Percentiles rank a stretch among this genome's conserved stretches.
Conservation (phyloP, 2,888 invertebrate species). For the Melieria picta region DNA sequence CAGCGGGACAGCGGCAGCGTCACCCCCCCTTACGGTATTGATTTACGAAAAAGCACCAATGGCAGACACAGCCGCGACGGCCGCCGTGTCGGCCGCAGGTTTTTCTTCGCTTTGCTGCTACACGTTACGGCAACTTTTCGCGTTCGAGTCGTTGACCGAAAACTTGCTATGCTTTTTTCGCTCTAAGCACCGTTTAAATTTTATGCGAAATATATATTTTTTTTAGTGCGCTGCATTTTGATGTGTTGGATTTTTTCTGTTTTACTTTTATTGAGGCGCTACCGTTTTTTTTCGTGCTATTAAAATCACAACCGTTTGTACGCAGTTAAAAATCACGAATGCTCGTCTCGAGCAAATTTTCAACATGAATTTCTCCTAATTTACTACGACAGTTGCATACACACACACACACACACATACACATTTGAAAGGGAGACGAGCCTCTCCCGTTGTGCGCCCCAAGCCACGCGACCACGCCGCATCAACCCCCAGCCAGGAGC, state of each 20-base stretch:
- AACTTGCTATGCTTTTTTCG: too few relatives aligned
- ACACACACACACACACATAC: too few relatives aligned
- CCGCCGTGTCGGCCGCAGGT: too few relatives aligned
- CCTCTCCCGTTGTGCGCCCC: too few relatives aligned
- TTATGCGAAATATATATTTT: background rate
- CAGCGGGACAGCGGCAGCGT: background rate
- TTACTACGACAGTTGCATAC: conserved; percentile 4
- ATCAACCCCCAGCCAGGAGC: too few relatives aligned
- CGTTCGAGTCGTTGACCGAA: too few relatives aligned
- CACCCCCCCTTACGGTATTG: conserved; percentile 44
- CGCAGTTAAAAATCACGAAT: conserved; percentile 59
- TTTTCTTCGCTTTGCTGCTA: too few relatives aligned
- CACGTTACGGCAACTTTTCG: too few relatives aligned
- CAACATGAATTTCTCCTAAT: conserved; percentile 36
- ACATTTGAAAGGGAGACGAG: too few relatives aligned
- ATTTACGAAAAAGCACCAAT: conserved; percentile 32
- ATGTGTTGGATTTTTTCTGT: background rate
- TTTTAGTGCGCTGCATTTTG: background rate
- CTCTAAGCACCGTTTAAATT: too few relatives aligned
- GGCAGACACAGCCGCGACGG: too few relatives aligned
- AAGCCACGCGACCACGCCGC: too few relatives aligned
- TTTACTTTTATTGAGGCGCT: background rate
- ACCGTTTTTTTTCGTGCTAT: conserved; percentile 1
- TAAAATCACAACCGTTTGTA: conserved; percentile 59
- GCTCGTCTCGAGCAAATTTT: conserved; percentile 44